These are phyloP conservation scores for Habrosyne pyritoides DNA, from an alignment of 2,888 invertebrate genomes.

Conservation along the genomic window DNA sequence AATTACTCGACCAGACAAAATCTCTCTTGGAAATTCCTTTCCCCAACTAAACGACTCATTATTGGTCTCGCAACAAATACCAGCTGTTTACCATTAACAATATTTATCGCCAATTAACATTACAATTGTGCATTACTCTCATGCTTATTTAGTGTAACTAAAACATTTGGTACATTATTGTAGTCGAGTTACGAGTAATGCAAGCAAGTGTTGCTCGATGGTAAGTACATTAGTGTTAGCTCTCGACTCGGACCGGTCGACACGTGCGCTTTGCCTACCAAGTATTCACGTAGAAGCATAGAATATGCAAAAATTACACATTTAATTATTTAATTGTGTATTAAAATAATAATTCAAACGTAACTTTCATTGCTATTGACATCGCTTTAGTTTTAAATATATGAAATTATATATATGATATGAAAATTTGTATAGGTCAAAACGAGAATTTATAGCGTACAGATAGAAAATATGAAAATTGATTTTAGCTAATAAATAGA, in stretches of 20 bases:
- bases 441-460: conserved; percentile 11
- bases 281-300: conserved; percentile 11
- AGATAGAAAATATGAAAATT: too few species aligned
- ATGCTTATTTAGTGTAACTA: background rate
- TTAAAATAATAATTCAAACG: background rate
- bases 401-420: too few species aligned
- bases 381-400: too few species aligned
- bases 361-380: too few species aligned
- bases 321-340: conserved; percentile 12
- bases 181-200: background rate
- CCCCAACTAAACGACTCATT: background rate
- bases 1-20: background rate
- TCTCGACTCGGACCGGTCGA: conserved; percentile 3
- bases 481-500: too few species aligned
- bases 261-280: conserved; percentile 9
- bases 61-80: conserved; percentile 1
- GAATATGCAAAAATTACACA: conserved; percentile 25
- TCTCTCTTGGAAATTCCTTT: background rate
- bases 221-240: conserved; percentile 1
- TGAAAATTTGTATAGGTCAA: too few species aligned
- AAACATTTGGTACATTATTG: background rate
- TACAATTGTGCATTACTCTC: conserved; percentile 2
- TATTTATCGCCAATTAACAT: conserved; percentile 4
- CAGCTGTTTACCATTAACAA: conserved; percentile 2
- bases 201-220: conserved; percentile 4